Evolutionary conservation across 2,888 invertebrate species (phyloP).

Genomic region (Panorpa germanica): DNA sequence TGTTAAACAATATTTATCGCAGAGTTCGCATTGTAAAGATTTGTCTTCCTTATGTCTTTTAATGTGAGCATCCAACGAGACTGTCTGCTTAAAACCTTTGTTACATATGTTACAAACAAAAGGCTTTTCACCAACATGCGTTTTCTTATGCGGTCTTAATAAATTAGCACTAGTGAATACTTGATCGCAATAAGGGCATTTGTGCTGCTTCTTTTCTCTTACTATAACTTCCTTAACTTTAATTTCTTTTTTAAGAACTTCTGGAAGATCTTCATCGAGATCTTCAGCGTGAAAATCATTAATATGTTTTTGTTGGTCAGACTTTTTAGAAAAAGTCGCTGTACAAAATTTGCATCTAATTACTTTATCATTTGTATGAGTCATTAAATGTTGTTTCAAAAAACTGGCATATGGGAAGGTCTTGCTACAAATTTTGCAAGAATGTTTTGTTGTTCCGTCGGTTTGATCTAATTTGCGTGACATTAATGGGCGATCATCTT

Average conservation of each 20-base stretch:
- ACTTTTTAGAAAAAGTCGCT: slow-evolving; percentile 11
- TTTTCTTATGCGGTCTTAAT: slow-evolving; percentile 28
- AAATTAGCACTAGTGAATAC: slow-evolving; percentile 28
- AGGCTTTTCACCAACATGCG: slow-evolving; percentile 22
- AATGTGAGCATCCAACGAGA: slow-evolving; percentile 24
- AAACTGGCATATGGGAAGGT: slow-evolving; percentile 23
- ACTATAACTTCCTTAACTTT: neutral
- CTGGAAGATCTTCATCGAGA: slow-evolving; percentile 10
- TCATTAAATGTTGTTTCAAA: slow-evolving; percentile 20
- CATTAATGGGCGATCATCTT: too few relatives aligned
- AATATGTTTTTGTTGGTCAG: slow-evolving; percentile 12
- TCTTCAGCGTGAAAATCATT: slow-evolving; percentile 12
- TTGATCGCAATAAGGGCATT: slow-evolving; percentile 25
- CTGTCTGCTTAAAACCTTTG: slow-evolving; percentile 24
- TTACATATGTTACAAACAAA: slow-evolving; percentile 24
- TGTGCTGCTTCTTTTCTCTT: slow-evolving; percentile 15
- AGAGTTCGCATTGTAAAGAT: slow-evolving; percentile 16
- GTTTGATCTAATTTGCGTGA: slow-evolving; percentile 4
- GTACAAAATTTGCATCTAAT: slow-evolving; percentile 12
- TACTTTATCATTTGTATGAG: slow-evolving; percentile 15
- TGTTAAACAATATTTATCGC: slow-evolving; percentile 18
- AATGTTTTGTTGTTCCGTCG: slow-evolving; percentile 17
- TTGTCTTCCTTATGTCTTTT: slow-evolving; percentile 20
- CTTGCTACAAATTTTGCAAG: slow-evolving; percentile 21
- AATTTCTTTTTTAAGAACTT: slow-evolving; percentile 8